Evolutionary conservation across 2,113 vertebrate species (phyloP), one percentile per base, ranked within the genome.

Genomic region (Pachycephala philippinensis): DNA sequence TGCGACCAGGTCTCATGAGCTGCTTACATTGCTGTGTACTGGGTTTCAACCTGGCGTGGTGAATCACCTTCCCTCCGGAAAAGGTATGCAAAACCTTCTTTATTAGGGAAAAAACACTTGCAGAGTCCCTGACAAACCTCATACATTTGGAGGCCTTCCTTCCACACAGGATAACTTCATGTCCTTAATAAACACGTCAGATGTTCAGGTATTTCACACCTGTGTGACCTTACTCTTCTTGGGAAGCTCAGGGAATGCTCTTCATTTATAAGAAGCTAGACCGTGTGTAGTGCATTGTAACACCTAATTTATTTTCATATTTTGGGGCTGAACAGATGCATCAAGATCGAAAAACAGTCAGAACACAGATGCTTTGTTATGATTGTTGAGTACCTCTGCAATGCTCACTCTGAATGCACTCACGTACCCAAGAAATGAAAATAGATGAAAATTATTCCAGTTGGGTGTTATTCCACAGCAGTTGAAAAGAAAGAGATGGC

Each of bases 41-140:
- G 50, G 31, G 19, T 57, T 50, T 70, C 77, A 63, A 2, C 59
- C n/a, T 19, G 11, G 8, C 5, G 1, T 3, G 13, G 37, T 77
- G 63, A 92, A 53, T 65, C 59, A 37, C 64, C 13, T 56, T 69
- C 31, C 22, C 42, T 20, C 6, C 0, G 4, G 50, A 23, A 69
- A 83, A 57, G 1, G 18, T 0, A 0, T 7, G 11, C 15, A 12
- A 74, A 40, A 37, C 39, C 44, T 52, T 37, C 59, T 37, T 61
- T 31, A 13, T 18, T 40, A 45, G 53, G 21, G 28, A 52, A 52
- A 19, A 17, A 59, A 45, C 17, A 31, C 12, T 45, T 23, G 15
- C 74, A 85, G n/a, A 47, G 12, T 11, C 39, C 30, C 59, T 50
- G 14, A 42, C n/a, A 70, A 57, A 27, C 27, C 47, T 21, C 4